A percentile compares a stretch with the other conserved stretches of the same genome.
Conservation (phyloP, 2,888 invertebrate genomes). For the Busseola fusca region DNA sequence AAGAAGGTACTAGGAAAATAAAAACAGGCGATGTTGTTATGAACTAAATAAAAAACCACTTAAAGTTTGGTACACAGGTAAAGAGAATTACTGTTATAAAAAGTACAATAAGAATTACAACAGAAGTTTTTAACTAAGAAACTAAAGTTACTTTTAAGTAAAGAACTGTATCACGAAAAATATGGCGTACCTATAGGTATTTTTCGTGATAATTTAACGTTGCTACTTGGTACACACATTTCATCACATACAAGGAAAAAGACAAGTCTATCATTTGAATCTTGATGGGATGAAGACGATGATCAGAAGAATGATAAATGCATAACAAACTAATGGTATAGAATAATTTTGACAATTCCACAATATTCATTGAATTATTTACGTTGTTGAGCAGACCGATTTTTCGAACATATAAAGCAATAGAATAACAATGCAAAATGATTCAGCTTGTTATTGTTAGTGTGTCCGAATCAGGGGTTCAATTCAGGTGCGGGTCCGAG, state of each 20-base stretch:
- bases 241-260: background rate
- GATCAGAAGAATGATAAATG: background rate
- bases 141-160: too few species aligned
- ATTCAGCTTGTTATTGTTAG: too few species aligned
- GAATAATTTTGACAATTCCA: too few species aligned
- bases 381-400: too few species aligned
- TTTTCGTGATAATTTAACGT: background rate
- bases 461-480: too few species aligned
- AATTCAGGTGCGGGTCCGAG: too few species aligned
- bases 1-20: background rate
- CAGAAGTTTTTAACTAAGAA: constrained; percentile 5
- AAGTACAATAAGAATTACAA: constrained; percentile 8
- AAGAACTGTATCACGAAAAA: too few species aligned
- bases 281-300: background rate
- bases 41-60: constrained; percentile 10
- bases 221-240: background rate
- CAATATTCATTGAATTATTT: too few species aligned
- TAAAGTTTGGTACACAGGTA: constrained; percentile 14
- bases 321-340: too few species aligned
- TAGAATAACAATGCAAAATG: too few species aligned
- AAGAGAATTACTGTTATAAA: constrained; percentile 17
- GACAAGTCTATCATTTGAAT: constrained; percentile 3
- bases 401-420: too few species aligned
- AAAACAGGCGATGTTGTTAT: constrained; percentile 1
- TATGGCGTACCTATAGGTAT: background rate